Conservation (phyloP, 1,140 invertebrate genomes). For the Pogonognathellus flavescens region DNA sequence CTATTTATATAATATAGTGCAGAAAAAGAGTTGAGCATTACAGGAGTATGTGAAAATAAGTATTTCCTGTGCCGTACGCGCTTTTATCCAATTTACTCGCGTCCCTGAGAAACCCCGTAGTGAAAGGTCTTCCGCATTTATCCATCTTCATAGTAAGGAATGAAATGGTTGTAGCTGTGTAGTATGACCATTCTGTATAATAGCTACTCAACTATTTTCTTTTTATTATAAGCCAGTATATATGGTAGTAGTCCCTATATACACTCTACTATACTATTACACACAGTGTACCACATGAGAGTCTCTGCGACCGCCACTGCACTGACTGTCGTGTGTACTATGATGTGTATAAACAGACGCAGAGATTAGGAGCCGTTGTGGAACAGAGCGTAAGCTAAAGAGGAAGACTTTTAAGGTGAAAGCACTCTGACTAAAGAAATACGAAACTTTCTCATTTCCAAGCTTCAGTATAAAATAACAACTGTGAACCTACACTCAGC, state of each 20-base stretch:
- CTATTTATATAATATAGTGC: too few species aligned
- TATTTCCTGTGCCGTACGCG: constrained; percentile 16
- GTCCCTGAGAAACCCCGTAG: constrained; percentile 34
- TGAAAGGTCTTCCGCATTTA: constrained; percentile 46
- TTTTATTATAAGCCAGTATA: background rate
- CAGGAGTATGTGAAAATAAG: background rate
- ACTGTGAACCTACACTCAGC: background rate
- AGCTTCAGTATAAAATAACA: constrained; percentile 44
- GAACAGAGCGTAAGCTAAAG: constrained; percentile 31
- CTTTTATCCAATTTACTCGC: constrained; percentile 30
- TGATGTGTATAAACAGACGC: constrained; percentile 30
- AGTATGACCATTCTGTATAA: background rate
- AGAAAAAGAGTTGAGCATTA: background rate
- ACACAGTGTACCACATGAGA: background rate
- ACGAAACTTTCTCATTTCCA: constrained; percentile 50
- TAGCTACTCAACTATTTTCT: background rate
- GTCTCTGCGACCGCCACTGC: background rate
- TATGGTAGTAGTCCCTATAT: background rate
- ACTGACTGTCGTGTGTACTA: background rate
- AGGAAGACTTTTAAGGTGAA: constrained; percentile 32
- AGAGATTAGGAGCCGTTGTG: constrained; percentile 38
- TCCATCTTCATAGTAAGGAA: constrained; percentile 20
- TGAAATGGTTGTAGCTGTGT: background rate
- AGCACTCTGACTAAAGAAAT: constrained; percentile 33
- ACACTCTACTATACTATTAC: constrained; percentile 1